Evolutionary conservation across 2,797 vertebrate species (phyloP), one percentile per base, ranked within the genome.

Genomic region (Ciconia nigra): DNA sequence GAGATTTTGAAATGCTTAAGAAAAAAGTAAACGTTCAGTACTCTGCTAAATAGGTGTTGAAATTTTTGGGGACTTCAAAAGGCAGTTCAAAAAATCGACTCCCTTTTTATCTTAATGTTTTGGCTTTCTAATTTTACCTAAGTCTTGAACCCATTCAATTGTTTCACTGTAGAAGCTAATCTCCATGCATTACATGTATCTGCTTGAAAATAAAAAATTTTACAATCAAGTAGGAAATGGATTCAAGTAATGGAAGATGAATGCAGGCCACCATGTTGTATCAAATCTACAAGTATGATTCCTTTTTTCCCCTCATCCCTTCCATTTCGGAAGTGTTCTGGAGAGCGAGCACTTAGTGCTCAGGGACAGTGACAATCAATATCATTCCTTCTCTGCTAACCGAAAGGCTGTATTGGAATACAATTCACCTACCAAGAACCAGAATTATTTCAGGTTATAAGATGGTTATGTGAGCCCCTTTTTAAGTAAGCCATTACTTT

Each of bases 251-350:
- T 16, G 13, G 57, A 70, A 93, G 15, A 21, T 54, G 13, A 76
- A 31, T 69, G 26, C 82, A 80, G 17, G 19, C 16, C 3, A 29
- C 5, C 13, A 25, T 35, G 6, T 82, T 58, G 9, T 39, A 24
- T 78, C 16, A 55, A 13, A 54, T 90, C 25, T 76, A 41, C 11
- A 66, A 26, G 46, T 39, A 16, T 0, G 9, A 49, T 83, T 85
- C 22, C 1, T 4, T 37, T 74, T 63, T 28, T 69, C 19, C 4
- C 3, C 3, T 55, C 1, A 0, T 49, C 2, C 1, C 11, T 77
- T 58, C 26, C 7, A 26, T 44, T 73, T 92, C 7, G 35, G 10
- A 39, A 72, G 6, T 78, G 16, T 37, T 83, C 10, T 58, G 29
- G 24, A 77, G 44, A 62, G 15, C 31, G 33, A 70, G 29, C 89